phyloP scores from a whole-genome alignment of 1,140 invertebrate species.

The Drosophila serrata region DNA sequence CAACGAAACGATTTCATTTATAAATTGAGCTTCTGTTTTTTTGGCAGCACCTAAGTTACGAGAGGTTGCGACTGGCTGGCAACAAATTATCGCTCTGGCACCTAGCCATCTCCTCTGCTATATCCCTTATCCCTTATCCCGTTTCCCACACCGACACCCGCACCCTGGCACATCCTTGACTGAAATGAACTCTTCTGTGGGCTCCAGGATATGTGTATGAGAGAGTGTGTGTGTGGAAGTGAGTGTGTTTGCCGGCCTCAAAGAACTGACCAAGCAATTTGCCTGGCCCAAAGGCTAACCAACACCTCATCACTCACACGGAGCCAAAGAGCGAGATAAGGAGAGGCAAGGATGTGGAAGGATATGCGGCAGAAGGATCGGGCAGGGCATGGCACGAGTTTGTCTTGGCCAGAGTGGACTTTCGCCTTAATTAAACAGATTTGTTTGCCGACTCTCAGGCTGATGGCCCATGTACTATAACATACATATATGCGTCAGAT shows the following conservation, averaged over 20 bases:
- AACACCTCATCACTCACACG: constrained; percentile 64
- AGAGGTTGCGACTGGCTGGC: constrained; percentile 62
- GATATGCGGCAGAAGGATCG: background rate
- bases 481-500: background rate
- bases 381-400: background rate
- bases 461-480: constrained; percentile 16
- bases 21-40: constrained; percentile 60
- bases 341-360: constrained; percentile 3
- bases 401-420: constrained; percentile 31
- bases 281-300: constrained; percentile 58
- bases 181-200: constrained; percentile 42
- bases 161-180: constrained; percentile 33
- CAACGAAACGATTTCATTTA: constrained; percentile 60
- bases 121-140: background rate
- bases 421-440: constrained; percentile 64
- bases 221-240: background rate
- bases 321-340: constrained; percentile 36
- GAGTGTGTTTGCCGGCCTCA: constrained; percentile 54
- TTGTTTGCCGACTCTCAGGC: constrained; percentile 43
- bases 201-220: background rate
- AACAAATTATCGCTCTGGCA: constrained; percentile 66
- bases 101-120: constrained; percentile 36
- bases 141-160: too few species aligned
- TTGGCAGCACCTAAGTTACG: constrained; percentile 61
- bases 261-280: constrained; percentile 67